Evolutionary conservation across 2,888 invertebrate species (phyloP), one percentile per base, ranked within the genome.

Genomic region (Drosophila longiperda): DNA sequence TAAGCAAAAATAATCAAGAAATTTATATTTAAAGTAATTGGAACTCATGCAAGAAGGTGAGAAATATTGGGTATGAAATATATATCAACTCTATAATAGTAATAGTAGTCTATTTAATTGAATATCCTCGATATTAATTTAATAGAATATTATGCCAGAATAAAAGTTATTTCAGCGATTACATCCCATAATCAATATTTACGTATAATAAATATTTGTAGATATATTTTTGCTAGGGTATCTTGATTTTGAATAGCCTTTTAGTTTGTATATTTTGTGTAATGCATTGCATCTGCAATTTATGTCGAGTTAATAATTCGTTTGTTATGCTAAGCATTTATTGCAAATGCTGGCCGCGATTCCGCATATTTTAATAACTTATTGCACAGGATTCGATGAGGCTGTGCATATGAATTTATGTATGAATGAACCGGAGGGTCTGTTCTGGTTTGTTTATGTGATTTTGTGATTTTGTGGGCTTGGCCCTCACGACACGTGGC

Each of bases 381-480:
- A 89, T 83, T 80, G 75, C 59, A 71, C 64, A n/a, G 6, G 64
- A 66, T 61, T 69, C 63, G 67, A 64, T 76, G 63, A 54, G 62
- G 58, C 53, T 52, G 49, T 9, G 63, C 62, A 61, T 68, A 84
- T 84, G 89, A 83, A 84, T 84, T 83, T 86, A 84, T 84, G 80
- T 83, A 84, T 84, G 86, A 83, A 76, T 55, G 66, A 62, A 67
- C 62, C 57, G 64, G 26, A 55, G 55, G n/a, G 55, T 26, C 55
- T 17, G 55, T 38, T 38, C 26, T 55, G 23, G 55, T 55, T 81
- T 81, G 82, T 81, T 87, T 70, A 69, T 83, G 79, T 76, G 75
- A 89, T 89, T 76, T 84, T 87, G 66, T 84, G 83, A 89, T 89
- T 76, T 84, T 87, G 67, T 84, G 83, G 89, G 84, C 81, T 84